Conservation (phyloP, 2,113 vertebrate genomes). For the Zonotrichia leucophrys region DNA sequence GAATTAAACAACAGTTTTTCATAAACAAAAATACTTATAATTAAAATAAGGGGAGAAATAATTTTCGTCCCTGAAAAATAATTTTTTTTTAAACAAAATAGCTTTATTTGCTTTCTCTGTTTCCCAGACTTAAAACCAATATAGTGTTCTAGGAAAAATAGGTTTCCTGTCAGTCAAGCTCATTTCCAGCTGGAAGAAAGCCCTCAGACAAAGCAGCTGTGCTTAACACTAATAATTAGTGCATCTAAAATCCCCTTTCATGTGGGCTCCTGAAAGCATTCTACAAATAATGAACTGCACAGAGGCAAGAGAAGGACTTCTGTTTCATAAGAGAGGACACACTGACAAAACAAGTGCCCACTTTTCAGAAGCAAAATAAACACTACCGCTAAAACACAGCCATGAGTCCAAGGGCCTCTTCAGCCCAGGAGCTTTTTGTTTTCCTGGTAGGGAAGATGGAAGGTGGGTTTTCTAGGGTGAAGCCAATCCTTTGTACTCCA, state of each 20-base stretch:
- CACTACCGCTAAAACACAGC: neutral
- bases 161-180: neutral
- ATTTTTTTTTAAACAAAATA: neutral
- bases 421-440: neutral
- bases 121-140: neutral
- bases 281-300: neutral
- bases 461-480: neutral
- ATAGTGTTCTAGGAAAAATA: neutral
- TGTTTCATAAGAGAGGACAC: neutral
- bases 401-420: neutral
- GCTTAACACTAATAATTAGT: neutral
- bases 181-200: neutral
- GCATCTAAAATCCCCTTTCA: neutral
- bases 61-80: neutral
- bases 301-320: neutral
- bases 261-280: neutral
- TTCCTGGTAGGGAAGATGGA: neutral
- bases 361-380: neutral
- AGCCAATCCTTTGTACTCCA: neutral
- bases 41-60: neutral
- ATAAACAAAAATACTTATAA: neutral
- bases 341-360: neutral
- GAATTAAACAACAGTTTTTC: neutral
- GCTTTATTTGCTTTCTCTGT: neutral
- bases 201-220: neutral